Evolutionary conservation across 2,888 invertebrate species (phyloP), one percentile per base, ranked within the genome.

Genomic region (Yponomeuta cagnagella): DNA sequence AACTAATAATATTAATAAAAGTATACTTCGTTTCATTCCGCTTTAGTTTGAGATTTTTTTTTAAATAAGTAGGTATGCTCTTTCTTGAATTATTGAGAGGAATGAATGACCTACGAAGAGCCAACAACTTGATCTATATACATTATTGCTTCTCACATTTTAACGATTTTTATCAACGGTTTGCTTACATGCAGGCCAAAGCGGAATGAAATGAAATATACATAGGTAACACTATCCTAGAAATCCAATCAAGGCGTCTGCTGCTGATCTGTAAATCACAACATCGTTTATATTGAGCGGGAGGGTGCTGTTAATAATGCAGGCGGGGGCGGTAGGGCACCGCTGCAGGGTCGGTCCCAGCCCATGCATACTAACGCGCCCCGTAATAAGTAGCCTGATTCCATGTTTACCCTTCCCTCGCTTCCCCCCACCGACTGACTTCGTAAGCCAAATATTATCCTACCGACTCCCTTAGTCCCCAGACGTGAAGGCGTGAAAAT

Each of bases 301-400:
- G 70, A 72, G 43, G 8, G 43, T 43, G 43, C 43, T 8, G 75
- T 75, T 77, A 77, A 84, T 86, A 82, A 85, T 86, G 82, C 82
- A 80, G 58, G 52, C 31, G 68, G 78, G 43, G 43, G 43, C 73
- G 77, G 74, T 76, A 83, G 83, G 83, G 84, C 82, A 78, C 30
- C 58, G 33, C 78, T 75, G 81, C 77, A 77, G 76, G 80, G 85
- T 72, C 72, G 73, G 78, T 88, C 91, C 91, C 91, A 89, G 85
- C 85, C 90, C 89, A 92, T 92, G 91, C 90, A 92, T 92, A 92
- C 90, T 90, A 90, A 92, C 86, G 78, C 86, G 84, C 72, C 73
- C 74, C 79, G 85, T 90, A 89, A 90, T 90, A 90, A 90, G 88
- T 82, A 89, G 83, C 83, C 84, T 80, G 84, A 87, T 86, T 82